phyloP scores from a whole-genome alignment of 2,797 vertebrate species.

The Betta splendens region DNA sequence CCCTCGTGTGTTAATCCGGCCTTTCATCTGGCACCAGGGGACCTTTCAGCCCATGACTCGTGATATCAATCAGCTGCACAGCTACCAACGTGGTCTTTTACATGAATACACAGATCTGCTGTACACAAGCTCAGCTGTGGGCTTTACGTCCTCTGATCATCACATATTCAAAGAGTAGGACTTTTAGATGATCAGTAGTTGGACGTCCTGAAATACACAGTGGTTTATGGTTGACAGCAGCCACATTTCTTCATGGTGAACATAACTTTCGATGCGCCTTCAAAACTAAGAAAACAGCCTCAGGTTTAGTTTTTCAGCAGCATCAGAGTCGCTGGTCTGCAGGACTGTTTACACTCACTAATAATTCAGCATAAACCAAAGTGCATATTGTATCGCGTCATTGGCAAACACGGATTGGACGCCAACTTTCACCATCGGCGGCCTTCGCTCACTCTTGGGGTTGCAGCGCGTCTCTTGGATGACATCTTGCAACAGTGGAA shows the following conservation, averaged over 20 bases:
- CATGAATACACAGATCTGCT: slow-evolving; percentile 1
- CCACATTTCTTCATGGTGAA: too few relatives aligned
- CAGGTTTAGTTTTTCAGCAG: slow-evolving; percentile 35
- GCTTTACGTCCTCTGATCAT: slow-evolving; percentile 22
- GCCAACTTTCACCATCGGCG: slow-evolving; percentile 47
- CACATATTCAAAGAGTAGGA: slow-evolving; percentile 22
- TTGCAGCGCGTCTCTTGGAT: slow-evolving; percentile 23
- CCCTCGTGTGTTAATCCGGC: slow-evolving; percentile 72
- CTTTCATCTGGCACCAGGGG: slow-evolving; percentile 69
- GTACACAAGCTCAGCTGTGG: slow-evolving; percentile 19
- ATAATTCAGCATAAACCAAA: slow-evolving; percentile 60
- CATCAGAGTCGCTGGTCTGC: slow-evolving; percentile 22
- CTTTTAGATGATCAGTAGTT: slow-evolving; percentile 26
- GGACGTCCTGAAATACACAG: background rate
- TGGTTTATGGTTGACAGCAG: too few relatives aligned
- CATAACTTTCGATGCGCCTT: too few relatives aligned
- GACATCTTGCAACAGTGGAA: slow-evolving; percentile 36
- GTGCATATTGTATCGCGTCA: slow-evolving; percentile 56
- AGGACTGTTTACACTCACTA: slow-evolving; percentile 63
- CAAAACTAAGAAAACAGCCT: slow-evolving; percentile 43
- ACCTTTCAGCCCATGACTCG: slow-evolving; percentile 65
- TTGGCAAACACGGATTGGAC: slow-evolving; percentile 35
- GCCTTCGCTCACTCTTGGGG: slow-evolving; percentile 42
- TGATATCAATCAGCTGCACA: slow-evolving; percentile 68
- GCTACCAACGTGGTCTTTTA: slow-evolving; percentile 45